Evolutionary conservation across 1,140 invertebrate genomes (phyloP).

Genomic region (Magallana gigas): DNA sequence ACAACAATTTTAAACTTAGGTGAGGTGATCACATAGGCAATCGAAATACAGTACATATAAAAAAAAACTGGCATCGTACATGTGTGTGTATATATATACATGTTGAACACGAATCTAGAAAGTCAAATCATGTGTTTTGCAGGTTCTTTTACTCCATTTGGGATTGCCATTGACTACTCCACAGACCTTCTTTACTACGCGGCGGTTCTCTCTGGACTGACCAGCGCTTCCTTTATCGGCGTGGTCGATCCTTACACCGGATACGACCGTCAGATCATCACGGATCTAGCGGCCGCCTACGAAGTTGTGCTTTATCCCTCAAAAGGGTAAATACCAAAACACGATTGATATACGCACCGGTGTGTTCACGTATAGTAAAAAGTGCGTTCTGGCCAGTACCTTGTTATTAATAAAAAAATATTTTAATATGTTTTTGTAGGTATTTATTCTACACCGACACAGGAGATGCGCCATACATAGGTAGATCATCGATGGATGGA

Average conservation of each 20-base stretch:
- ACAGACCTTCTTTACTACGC: slow-evolving; percentile 29
- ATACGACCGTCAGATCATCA: background rate
- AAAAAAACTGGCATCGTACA: no score
- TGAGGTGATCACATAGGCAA: background rate
- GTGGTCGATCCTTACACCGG: slow-evolving; percentile 31
- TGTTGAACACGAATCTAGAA: no score
- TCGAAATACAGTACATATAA: no score
- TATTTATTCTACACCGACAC: slow-evolving; percentile 21
- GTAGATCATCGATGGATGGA: slow-evolving; percentile 40
- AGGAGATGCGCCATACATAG: slow-evolving; percentile 14
- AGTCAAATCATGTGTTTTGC: background rate
- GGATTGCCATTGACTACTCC: slow-evolving; percentile 40
- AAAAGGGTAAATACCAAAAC: background rate
- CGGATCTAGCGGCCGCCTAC: slow-evolving; percentile 22
- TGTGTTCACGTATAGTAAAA: no score
- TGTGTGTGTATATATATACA: no score
- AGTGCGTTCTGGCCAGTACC: no score
- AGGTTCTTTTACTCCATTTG: slow-evolving; percentile 33
- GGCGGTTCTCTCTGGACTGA: slow-evolving; percentile 1
- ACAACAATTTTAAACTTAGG: slow-evolving; percentile 11
- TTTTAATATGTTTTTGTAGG: background rate
- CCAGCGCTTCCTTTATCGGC: slow-evolving; percentile 13
- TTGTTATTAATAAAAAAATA: no score
- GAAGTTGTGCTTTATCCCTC: slow-evolving; percentile 14
- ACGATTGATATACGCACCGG: no score